These are phyloP conservation scores for Gobio occitaniae DNA, from an alignment of 2,797 vertebrate species.

Conservation along the genomic window DNA sequence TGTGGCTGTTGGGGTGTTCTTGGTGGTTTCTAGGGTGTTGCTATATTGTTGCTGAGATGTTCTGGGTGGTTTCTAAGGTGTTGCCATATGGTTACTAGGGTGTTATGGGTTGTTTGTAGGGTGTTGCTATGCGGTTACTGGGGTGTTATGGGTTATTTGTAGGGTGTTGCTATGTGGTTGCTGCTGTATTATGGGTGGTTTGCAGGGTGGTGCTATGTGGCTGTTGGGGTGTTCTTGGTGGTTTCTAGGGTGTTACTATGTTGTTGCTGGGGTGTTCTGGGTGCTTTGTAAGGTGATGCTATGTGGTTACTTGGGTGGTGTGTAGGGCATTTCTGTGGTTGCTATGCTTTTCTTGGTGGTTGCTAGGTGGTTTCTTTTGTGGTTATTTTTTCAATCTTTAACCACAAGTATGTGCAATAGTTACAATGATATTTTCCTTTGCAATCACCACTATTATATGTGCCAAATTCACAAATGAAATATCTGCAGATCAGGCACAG, in stretches of 20 bases:
- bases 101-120: too few species aligned
- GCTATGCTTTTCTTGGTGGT: neutral
- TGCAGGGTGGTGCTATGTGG: neutral
- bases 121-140: neutral
- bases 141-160: neutral
- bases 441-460: neutral
- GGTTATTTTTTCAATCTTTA: neutral
- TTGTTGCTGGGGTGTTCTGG: neutral
- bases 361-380: neutral
- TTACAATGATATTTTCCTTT: neutral
- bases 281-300: neutral
- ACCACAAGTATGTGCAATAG: neutral
- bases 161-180: neutral
- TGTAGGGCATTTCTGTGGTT: neutral
- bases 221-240: neutral
- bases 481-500: conserved; percentile 23
- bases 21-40: too few species aligned
- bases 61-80: neutral
- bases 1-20: too few species aligned
- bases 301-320: neutral
- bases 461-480: neutral
- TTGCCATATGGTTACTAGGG: neutral
- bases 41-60: too few species aligned
- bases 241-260: neutral
- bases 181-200: neutral